These are phyloP conservation scores for Catharus fuscescens DNA, from an alignment of 2,113 vertebrate species.

Conservation along the genomic window DNA sequence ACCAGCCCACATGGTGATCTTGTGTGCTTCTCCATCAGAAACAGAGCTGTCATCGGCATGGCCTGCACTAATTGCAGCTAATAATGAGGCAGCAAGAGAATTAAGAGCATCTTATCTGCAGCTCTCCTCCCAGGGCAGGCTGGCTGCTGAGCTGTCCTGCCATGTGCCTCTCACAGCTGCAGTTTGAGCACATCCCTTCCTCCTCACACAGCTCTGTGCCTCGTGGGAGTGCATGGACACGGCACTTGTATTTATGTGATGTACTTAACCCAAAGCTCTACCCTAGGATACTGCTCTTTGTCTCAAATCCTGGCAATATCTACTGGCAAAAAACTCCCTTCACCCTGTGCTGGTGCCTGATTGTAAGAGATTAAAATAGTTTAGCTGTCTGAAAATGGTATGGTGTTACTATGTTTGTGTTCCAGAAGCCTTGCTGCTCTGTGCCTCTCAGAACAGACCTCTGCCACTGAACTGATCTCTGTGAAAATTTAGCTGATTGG, in stretches of 20 bases:
- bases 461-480: neutral
- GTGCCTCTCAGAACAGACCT: neutral
- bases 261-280: neutral
- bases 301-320: neutral
- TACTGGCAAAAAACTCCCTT: neutral
- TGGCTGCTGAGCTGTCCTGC: neutral
- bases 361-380: neutral
- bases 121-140: neutral
- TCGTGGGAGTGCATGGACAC: neutral
- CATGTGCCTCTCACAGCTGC: neutral
- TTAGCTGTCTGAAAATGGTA: neutral
- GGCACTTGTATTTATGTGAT: accelerated
- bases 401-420: neutral
- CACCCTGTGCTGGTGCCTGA: neutral
- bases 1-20: accelerated
- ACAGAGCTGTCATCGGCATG: neutral
- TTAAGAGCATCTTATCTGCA: neutral
- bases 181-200: neutral
- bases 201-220: neutral
- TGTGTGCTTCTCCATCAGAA: neutral
- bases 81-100: neutral
- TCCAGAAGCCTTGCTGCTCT: neutral
- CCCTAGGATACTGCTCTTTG: neutral
- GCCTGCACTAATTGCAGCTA: neutral
- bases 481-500: neutral